Percentiles rank a stretch among this genome's conserved stretches.
Evolutionary conservation across 1,140 invertebrate species (phyloP).

Genomic region (Ceratina australensis): DNA sequence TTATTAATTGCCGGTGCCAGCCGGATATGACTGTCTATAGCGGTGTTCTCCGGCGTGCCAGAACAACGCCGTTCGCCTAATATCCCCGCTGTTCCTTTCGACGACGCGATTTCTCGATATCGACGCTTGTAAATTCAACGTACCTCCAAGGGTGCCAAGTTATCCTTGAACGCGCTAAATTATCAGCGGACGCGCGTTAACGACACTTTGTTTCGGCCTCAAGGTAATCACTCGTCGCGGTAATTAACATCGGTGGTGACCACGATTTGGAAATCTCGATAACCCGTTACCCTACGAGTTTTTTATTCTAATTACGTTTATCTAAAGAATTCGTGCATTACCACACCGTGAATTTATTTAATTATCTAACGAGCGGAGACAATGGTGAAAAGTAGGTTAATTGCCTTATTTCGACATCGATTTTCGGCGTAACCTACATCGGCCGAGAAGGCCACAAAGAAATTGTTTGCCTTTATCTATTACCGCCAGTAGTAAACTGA

Average conservation of each 20-base stretch:
- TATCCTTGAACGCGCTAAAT: background rate
- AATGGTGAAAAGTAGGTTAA: no score
- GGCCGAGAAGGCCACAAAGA: no score
- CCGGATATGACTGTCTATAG: constrained; percentile 79
- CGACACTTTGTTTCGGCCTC: background rate
- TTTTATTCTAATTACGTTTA: no score
- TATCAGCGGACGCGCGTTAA: background rate
- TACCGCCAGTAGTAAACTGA: no score
- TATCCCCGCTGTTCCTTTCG: constrained; percentile 64
- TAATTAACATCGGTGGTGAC: background rate
- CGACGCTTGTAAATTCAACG: background rate
- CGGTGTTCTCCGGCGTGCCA: constrained; percentile 63
- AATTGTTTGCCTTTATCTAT: no score
- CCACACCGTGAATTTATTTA: no score
- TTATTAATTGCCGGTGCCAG: constrained; percentile 78
- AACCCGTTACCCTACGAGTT: no score
- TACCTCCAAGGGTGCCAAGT: background rate
- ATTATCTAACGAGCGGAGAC: no score
- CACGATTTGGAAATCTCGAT: background rate
- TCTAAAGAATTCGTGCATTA: no score
- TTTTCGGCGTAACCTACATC: no score
- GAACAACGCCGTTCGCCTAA: constrained; percentile 63
- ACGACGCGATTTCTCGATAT: constrained; percentile 23
- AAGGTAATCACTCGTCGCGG: background rate
- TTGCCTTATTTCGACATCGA: no score